Conservation (phyloP, 2,113 vertebrate species). For the Cettia cetti region DNA sequence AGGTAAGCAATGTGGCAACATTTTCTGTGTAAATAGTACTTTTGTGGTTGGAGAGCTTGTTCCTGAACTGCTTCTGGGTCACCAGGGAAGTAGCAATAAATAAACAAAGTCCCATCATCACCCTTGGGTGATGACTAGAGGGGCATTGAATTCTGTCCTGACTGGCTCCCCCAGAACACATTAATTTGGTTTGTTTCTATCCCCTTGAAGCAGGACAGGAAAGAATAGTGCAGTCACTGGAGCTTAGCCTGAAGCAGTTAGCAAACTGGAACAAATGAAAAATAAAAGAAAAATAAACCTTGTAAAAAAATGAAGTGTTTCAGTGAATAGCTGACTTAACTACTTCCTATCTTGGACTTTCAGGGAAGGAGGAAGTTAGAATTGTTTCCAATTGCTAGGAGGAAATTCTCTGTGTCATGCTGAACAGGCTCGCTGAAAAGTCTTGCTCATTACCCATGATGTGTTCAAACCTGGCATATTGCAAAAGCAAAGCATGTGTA, state of each 20-base stretch:
- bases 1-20: background rate
- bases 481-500: background rate
- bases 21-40: constrained; percentile 38
- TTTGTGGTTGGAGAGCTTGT: background rate
- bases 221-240: background rate
- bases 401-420: background rate
- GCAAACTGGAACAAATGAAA: background rate
- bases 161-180: background rate
- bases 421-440: background rate
- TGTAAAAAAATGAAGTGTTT: background rate
- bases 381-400: constrained; percentile 3
- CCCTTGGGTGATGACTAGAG: background rate
- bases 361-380: background rate
- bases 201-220: background rate
- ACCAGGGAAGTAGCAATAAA: background rate
- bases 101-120: background rate
- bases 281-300: background rate
- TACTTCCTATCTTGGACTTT: background rate
- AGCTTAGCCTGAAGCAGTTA: background rate
- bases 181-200: background rate
- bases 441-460: background rate
- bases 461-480: background rate
- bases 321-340: background rate
- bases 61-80: background rate
- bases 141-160: background rate